Evolutionary conservation across 2,888 invertebrate genomes (phyloP), one percentile per base, ranked within the genome.

Genomic region (Melanophora roralis): DNA sequence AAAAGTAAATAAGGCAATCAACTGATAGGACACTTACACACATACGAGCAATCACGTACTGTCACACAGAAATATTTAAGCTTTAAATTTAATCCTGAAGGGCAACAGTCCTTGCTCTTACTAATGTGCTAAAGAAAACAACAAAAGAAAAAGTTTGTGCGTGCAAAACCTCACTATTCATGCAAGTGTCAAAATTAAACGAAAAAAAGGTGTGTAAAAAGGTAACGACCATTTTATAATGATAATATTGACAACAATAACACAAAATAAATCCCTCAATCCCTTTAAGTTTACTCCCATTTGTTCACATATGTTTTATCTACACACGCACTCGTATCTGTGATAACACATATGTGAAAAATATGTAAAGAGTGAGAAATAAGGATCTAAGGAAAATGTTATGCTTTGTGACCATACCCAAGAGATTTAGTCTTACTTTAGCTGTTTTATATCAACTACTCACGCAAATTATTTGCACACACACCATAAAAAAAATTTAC

Each of bases 391-490:
- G 11, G 38, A 14, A 59, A 47, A 43, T 27, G 32, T 32, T 47
- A 12, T 34, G 0, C 34, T n/a, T 19, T 60, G 19, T 12, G 43
- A 68, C 49, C 68, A 62, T 38, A 76, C 38, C 32, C 47, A 47
- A 34, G 40, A 47, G 62, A 76, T 76, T 69, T 55, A 32, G 27
- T 60, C 59, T 36, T 57, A 47, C 45, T 16, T 69, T 69, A 23
- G 32, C 23, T 53, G 38, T 49, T 23, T 21, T 16, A 19, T 51
- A 27, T 21, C 12, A 34, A 60, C 27, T 47, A 14, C 32, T 12
- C 55, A 45, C 32, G 21, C 43, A 62, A 53, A 62, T 72, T 71
- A 47, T 60, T 71, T 23, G 43, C 71, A 72, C 60, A 49, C 71
- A 72, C 60, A 49, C 32, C 59, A 60, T 49, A 51, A 38, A 32